phyloP scores from a whole-genome alignment of 2,113 vertebrate genomes.

The Pseudonaja textilis region DNA sequence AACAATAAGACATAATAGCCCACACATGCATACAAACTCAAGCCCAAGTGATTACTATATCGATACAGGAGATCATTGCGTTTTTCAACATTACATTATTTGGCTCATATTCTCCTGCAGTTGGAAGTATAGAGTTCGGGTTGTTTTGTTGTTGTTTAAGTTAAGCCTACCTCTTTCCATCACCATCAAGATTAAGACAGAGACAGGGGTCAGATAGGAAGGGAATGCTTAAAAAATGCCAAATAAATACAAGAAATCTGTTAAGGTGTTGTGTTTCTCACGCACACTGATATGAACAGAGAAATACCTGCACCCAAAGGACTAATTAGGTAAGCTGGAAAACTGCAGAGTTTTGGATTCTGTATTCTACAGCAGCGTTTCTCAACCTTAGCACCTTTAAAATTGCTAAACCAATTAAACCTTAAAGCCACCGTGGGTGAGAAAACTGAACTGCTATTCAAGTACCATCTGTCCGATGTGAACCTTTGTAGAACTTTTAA shows the following conservation, averaged over 20 bases:
- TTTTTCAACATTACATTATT: neutral
- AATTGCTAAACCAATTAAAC: neutral
- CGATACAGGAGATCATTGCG: neutral
- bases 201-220: neutral
- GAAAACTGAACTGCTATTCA: neutral
- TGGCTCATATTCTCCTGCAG: neutral
- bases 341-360: neutral
- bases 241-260: neutral
- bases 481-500: conserved; percentile 28
- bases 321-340: neutral
- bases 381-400: neutral
- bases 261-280: neutral
- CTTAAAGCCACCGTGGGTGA: neutral
- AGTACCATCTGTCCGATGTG: conserved; percentile 22
- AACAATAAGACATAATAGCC: neutral
- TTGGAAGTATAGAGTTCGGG: neutral
- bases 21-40: neutral
- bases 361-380: neutral
- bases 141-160: neutral
- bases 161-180: neutral
- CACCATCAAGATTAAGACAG: neutral
- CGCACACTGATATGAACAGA: neutral
- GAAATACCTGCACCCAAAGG: neutral
- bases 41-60: neutral
- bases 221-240: neutral